These are phyloP conservation scores for Rhinolophus ferrumequinum DNA, from an alignment of 2,113 vertebrate species.

Conservation along the genomic window DNA sequence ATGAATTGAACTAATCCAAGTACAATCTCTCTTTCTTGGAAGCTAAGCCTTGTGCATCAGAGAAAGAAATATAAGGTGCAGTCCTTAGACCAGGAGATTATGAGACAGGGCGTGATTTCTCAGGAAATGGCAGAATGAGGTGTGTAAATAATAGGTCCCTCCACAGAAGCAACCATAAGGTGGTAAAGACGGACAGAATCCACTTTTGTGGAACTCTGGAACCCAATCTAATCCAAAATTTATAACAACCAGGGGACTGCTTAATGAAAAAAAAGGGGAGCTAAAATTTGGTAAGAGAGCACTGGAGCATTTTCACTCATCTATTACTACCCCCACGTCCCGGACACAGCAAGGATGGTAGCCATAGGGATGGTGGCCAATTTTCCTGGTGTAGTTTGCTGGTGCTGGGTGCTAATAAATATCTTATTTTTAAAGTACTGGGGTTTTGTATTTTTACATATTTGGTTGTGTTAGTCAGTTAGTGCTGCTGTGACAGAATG, in stretches of 20 bases:
- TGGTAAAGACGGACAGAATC: background rate
- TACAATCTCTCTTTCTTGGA: background rate
- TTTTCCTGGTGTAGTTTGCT: background rate
- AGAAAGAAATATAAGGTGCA: background rate
- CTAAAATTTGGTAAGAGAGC: background rate
- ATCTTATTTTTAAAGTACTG: background rate
- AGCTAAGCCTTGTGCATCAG: background rate
- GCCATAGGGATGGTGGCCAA: background rate
- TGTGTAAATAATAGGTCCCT: background rate
- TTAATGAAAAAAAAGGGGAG: background rate
- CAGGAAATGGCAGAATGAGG: background rate
- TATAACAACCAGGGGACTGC: background rate
- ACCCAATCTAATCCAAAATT: background rate
- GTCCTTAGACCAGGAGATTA: background rate
- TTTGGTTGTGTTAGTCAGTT: background rate
- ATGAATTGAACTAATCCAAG: background rate
- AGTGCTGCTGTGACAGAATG: background rate
- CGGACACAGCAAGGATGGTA: background rate
- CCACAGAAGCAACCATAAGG: background rate
- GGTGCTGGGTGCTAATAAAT: fast-evolving
- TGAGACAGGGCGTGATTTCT: background rate
- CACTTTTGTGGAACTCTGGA: background rate
- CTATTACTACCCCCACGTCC: background rate
- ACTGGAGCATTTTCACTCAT: background rate
- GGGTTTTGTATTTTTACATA: background rate